Conservation (phyloP, 2,797 vertebrate species). For the Hapalemur alaotrensis region DNA sequence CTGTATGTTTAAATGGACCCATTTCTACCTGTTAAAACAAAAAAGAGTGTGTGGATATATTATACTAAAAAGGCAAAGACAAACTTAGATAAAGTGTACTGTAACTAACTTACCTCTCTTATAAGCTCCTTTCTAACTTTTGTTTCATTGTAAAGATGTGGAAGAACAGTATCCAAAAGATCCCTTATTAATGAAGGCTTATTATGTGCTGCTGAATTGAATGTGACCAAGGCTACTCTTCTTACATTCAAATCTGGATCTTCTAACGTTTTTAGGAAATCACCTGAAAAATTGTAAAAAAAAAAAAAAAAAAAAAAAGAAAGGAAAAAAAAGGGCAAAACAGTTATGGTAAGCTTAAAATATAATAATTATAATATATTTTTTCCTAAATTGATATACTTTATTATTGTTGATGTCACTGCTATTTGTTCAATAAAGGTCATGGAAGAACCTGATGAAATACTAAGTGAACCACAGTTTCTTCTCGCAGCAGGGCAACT, state of each 20-base stretch:
- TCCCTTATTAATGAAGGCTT: constrained; percentile 94
- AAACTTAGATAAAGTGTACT: not conserved
- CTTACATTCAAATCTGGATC: constrained; percentile 94
- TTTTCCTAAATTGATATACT: not conserved
- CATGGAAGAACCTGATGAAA: not conserved
- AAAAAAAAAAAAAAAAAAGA: not conserved
- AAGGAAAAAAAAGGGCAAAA: not conserved
- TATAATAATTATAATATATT: not conserved
- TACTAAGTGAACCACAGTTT: not conserved
- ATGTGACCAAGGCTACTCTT: constrained; percentile 93
- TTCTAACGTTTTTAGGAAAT: constrained; percentile 94
- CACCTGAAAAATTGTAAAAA: constrained; percentile 85
- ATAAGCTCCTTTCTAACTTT: constrained; percentile 95
- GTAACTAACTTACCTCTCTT: constrained; percentile 87
- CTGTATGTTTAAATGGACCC: constrained; percentile 95
- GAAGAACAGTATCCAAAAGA: constrained; percentile 93
- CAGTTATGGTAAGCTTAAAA: not conserved
- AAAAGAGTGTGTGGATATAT: not conserved
- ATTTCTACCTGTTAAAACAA: constrained; percentile 90
- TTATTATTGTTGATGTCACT: not conserved
- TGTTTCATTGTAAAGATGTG: constrained; percentile 95
- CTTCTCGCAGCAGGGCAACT: not conserved
- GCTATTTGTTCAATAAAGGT: not conserved
- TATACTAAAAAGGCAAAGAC: not conserved
- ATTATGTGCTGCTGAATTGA: constrained; percentile 95